phyloP scores from a whole-genome alignment of 2,113 vertebrate genomes.

The Tretioscincus oriximinensis region DNA sequence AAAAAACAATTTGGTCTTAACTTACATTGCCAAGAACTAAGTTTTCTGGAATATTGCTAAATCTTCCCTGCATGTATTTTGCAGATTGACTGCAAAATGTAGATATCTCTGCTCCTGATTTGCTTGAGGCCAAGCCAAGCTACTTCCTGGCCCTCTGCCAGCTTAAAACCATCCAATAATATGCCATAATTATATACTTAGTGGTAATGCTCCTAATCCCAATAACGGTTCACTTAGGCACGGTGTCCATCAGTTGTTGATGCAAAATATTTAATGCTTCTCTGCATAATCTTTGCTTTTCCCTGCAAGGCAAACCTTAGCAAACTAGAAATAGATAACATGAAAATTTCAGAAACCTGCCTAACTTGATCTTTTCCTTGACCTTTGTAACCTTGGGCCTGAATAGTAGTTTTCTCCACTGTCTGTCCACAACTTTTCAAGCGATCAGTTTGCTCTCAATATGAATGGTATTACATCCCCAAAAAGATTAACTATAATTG shows the following conservation, averaged over 20 bases:
- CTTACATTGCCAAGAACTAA: not conserved
- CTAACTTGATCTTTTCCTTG: not conserved
- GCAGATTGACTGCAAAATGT: not conserved
- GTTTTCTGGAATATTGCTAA: not conserved
- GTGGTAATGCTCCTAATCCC: not conserved
- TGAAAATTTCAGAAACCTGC: not conserved
- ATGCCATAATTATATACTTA: not conserved
- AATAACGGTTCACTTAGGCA: not conserved
- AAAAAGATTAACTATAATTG: slow-evolving; percentile 30
- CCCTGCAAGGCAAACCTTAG: not conserved
- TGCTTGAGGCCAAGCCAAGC: not conserved
- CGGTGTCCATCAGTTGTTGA: not conserved
- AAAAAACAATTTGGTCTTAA: not conserved
- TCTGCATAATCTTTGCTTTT: not conserved
- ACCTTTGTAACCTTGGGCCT: not conserved
- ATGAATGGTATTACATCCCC: slow-evolving; percentile 41
- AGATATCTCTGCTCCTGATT: not conserved
- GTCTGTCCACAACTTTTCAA: slow-evolving; percentile 29
- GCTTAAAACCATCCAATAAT: not conserved
- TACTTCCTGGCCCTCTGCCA: not conserved
- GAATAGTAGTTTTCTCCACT: slow-evolving; percentile 18
- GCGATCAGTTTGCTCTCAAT: slow-evolving; percentile 3
- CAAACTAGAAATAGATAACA: slow-evolving; percentile 4
- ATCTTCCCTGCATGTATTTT: not conserved
- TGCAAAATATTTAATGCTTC: not conserved